Base-by-base conservation (phyloP, 2,113 vertebrate genomes). In the Syngnathus typhle region DNA sequence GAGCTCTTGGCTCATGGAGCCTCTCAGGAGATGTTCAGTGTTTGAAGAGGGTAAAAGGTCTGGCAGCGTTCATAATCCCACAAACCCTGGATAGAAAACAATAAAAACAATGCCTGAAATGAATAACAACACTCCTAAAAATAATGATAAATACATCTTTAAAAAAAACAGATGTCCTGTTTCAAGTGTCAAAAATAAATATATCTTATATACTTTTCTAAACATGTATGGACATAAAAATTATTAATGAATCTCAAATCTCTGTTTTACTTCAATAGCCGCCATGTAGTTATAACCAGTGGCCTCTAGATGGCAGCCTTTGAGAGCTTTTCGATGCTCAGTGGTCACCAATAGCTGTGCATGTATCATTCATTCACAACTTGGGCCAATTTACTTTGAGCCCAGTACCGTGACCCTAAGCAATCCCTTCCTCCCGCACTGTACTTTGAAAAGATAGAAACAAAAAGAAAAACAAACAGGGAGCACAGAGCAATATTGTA, bases 281-380 rank as follows among this genome's bases (percentile, higher is more conserved):
- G 13, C 16, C 38, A 0, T 6, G 7, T 43, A 43, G 27, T 32
- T 15, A 44, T 15, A 15, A 13, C 15, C 49, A 15, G 39, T 5
- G 19, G 21, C 82, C 87, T 65, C 78, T 84, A 90, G 88, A 75
- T 89, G 88, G 84, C 85, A 88, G 77, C 65, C 7, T 85, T 65
- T 70, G 72, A 84, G 41, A 82, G 63, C 67, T 55, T 23, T 11
- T 2, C 13, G 21, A 3, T 55, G 23, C 59, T 39, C 19, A 5
- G 19, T 7, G 4, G 4, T 1, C 13, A 32, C 55, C 55, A 58
- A 58, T 58, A 58, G 5, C 27, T 58, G 5, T 6, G 12, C 32
- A 21, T 6, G 19, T 19, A 5, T 2, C 4, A 12, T 60, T 39
- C 47, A 49, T 19, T 49, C 18, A 7, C 18, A 49, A 47, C 12